Base-by-base conservation (phyloP, 2,888 invertebrate genomes). In the Steinernema carpocapsae region DNA sequence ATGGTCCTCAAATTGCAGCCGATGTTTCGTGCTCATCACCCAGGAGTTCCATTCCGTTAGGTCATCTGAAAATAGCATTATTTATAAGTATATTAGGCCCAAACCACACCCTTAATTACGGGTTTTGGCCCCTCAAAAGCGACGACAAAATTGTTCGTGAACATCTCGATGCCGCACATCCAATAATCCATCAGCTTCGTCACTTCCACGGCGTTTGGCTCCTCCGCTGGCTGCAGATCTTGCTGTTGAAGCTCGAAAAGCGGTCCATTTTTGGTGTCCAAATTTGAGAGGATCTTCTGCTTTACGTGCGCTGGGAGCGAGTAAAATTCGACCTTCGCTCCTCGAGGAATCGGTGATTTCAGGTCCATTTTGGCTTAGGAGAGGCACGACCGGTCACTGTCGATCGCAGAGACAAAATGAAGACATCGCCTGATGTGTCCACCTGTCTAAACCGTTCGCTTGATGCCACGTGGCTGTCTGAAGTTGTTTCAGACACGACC, bases 161-260 rank as follows among this genome's bases (percentile, higher is more conserved):
- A 3, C 29, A 32, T 17, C 32, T 64, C 32, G 17, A 17, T 14
- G 1, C 64, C 64, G 37, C 32, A 17, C 64, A 64, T 64, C 64
- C 64, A 64, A 29, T 64, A 64, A 26, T 64, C 64, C 14, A 29
- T 26, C 32, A 64, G 37, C 37, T 64, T 64, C 29, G 32, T 32
- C 32, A 64, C 64, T 32, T 29, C 19, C 64, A 64, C 32, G 22
- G 6, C 12, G 22, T 7, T 4, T 22, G 52, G 22, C 24, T 52
- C 52, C 24, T 52, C 52, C 12, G 24, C 52, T 19, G 64, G 64
- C 24, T 1, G 29, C 29, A 64, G 32, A 6, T 29, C 32, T 12
- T 29, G 17, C 6, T 37, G 32, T 3, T 64, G 29, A 2, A 64
- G 32, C 12, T 4, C 32, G n/a, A 64, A 17, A 4, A 64, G 32